Base-by-base conservation (phyloP, 1,140 invertebrate genomes). In the Holcopasites calliopsidis region DNA sequence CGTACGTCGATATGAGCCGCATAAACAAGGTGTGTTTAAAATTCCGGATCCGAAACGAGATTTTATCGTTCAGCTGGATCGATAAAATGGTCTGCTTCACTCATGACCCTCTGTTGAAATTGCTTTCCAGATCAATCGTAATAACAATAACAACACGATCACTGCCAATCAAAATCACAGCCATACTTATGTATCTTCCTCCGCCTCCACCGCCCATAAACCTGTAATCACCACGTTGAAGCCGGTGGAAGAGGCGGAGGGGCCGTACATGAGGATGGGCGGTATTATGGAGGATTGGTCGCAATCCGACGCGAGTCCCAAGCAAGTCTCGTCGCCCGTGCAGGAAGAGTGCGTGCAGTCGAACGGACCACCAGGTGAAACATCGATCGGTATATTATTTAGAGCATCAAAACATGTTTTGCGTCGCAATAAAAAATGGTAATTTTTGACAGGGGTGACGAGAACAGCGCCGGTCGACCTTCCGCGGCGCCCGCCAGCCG, bases 1-100 rank as follows among this genome's bases (percentile, higher is more conserved):
- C 89, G 18, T 93, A 92, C 64, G 91, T 92, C 47, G 92, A 93
- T 65, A 92, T 92, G 91, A 91, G 87, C 74, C 88, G 90, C 74
- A 86, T 88, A 72, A 88, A 83, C 77, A 92, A 91, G 90, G 90
- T 91, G 76, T 21, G 7, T n/a, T 26, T 21, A 52, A 52, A 26
- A 52, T 16, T 38, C 18, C 33, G 44, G 11, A 47, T 47, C 16
- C 44, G 16, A 47, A 47, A 18, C n/a, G 6, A 47, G n/a, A 18
- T 18, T 16, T 18, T n/a, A n/a, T n/a, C n/a, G n/a, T n/a, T n/a
- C n/a, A n/a, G n/a, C n/a, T n/a, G n/a, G n/a, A n/a, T n/a, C n/a
- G n/a, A n/a, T n/a, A n/a, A n/a, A n/a, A n/a, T n/a, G n/a, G n/a
- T n/a, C n/a, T n/a, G n/a, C 4, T 47, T 44, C 42, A 21, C 49